Base-by-base conservation (phyloP, 2,888 invertebrate species). In the Acleris laterana region DNA sequence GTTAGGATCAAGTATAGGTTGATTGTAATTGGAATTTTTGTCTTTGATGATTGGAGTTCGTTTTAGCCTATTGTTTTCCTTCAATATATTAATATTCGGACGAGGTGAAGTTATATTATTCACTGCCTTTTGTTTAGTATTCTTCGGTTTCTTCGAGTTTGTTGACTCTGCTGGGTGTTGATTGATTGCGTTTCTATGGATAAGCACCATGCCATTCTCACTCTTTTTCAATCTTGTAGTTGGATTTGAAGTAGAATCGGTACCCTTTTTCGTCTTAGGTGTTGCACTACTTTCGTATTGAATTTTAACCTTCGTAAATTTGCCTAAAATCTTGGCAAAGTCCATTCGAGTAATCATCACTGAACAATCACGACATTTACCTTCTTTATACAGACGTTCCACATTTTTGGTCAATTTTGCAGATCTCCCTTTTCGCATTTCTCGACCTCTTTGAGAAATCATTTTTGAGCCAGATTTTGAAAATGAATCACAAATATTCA, bases 221-320 rank as follows among this genome's bases (percentile, higher is more conserved):
- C 89, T 92, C 52, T 78, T 83, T 80, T 88, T 91, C 77, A 90
- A 75, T 66, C 84, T 87, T 5, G 86, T 69, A 75, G 82, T 87
- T 56, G 82, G 70, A 68, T 74, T 82, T 16, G 81, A 76, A 16
- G 74, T 68, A 13, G 71, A 62, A 52, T 72, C 75, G 19, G 74
- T 69, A 19, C 71, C 73, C 67, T 81, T 80, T 74, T 85, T 86
- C 56, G 80, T 70, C 80, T 85, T 89, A 7, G 84, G 77, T 6
- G 85, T 77, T 5, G 83, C 74, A 74, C 78, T 84, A 68, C 82
- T 89, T 79, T 92, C 92, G 74, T 90, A 93, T 68, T 93, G 90
- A 53, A 93, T 92, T 78, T 92, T 93, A 2, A 93, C 93, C 80
- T 91, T 92, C 6, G 91, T 93, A 76, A 90, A 92, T 85, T 89